These are phyloP conservation scores for Amiota communis DNA, from an alignment of 2,888 invertebrate species.

Conservation along the genomic window DNA sequence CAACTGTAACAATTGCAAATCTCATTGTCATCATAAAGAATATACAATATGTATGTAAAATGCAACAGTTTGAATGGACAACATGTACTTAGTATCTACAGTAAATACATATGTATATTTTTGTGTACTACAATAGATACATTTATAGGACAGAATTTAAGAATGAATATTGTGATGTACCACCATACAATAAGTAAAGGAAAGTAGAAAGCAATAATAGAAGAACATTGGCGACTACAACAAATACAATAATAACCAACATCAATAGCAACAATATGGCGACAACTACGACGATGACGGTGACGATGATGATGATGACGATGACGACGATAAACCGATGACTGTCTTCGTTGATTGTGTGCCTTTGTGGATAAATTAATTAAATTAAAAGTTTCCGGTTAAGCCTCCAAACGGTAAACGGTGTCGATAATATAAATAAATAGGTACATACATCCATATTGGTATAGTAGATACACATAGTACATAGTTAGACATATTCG, in stretches of 20 bases:
- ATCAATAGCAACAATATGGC: not conserved
- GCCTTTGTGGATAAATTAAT: conserved; percentile 72
- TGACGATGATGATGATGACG: conserved; percentile 17
- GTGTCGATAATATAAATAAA: conserved; percentile 19
- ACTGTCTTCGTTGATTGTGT: conserved; percentile 59
- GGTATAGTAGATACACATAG: not conserved
- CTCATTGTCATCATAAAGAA: conserved; percentile 32
- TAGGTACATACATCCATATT: no score
- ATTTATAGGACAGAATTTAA: no score
- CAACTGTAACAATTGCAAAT: conserved; percentile 39
- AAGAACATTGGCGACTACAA: no score
- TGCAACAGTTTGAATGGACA: conserved; percentile 43
- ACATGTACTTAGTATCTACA: not conserved
- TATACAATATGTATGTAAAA: no score
- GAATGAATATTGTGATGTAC: no score
- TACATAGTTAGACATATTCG: not conserved
- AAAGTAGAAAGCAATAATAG: no score
- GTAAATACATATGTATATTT: no score
- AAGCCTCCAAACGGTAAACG: conserved; percentile 59
- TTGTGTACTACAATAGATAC: no score
- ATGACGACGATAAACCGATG: not conserved
- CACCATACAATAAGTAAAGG: no score
- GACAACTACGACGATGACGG: not conserved
- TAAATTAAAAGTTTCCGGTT: conserved; percentile 73
- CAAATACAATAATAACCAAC: no score